Evolutionary conservation across 2,888 invertebrate species (phyloP).

Genomic region (Tortrix viridana): DNA sequence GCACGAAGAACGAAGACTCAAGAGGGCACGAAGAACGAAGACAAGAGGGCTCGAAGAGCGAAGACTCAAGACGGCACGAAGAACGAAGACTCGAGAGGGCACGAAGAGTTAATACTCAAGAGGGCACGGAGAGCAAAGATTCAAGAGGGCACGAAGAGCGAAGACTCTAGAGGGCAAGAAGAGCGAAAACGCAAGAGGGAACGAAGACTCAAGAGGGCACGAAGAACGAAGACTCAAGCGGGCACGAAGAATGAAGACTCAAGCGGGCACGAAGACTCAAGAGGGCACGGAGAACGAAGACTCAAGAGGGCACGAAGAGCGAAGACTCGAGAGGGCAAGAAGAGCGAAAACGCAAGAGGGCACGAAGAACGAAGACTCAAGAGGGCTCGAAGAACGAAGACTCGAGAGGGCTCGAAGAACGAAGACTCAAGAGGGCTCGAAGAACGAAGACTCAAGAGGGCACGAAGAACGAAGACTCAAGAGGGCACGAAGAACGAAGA

Average conservation of each 20-base stretch:
- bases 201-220: neutral
- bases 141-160: conserved; percentile 2
- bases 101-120: conserved; percentile 9
- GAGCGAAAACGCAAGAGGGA: neutral
- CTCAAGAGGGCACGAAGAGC: no score
- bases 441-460: no score
- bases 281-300: neutral
- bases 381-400: no score
- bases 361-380: no score
- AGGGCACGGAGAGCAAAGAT: conserved; percentile 1
- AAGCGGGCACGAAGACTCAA: neutral
- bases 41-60: neutral
- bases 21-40: neutral
- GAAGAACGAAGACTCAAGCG: neutral
- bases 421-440: no score
- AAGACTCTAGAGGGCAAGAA: conserved; percentile 3
- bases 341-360: no score
- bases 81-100: neutral
- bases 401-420: no score
- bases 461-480: no score
- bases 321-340: no score
- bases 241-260: conserved; percentile 5
- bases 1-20: conserved; percentile 1
- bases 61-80: neutral
- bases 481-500: no score